Percentiles rank a stretch among this genome's conserved stretches.
Evolutionary conservation across 2,797 vertebrate genomes (phyloP).

Genomic region (Acanthurus lineatus): DNA sequence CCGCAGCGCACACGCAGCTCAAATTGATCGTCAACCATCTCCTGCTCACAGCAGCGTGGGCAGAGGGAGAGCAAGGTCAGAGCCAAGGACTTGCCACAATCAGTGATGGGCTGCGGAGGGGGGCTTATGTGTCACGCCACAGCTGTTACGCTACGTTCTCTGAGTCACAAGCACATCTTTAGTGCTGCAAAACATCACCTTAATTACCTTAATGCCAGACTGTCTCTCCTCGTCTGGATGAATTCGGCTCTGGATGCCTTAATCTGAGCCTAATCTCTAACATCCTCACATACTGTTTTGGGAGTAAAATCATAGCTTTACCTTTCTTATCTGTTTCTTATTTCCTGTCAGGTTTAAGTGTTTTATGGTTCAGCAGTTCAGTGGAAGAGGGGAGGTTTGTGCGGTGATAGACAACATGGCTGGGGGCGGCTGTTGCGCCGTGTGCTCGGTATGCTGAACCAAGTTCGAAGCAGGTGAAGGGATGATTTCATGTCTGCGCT

Average conservation of each 20-base stretch:
- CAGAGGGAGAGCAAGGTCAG: constrained; percentile 79
- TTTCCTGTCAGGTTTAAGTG: constrained; percentile 74
- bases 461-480: constrained; percentile 70
- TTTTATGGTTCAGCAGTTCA: constrained; percentile 71
- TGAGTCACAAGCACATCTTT: constrained; percentile 62
- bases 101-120: constrained; percentile 65
- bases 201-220: constrained; percentile 69
- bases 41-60: constrained; percentile 66
- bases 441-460: constrained; percentile 57
- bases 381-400: constrained; percentile 55
- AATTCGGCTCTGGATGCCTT: constrained; percentile 47
- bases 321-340: constrained; percentile 60
- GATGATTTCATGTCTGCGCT: constrained; percentile 76
- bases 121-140: constrained; percentile 73
- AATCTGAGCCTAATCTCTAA: constrained; percentile 52
- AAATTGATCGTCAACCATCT: constrained; percentile 79
- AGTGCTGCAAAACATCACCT: constrained; percentile 68
- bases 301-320: constrained; percentile 50
- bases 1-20: constrained; percentile 49
- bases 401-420: constrained; percentile 69
- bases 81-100: constrained; percentile 82
- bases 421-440: constrained; percentile 52
- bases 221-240: constrained; percentile 35
- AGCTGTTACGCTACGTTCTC: constrained; percentile 67
- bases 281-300: constrained; percentile 42